Evolutionary conservation across 1,140 invertebrate species (phyloP), one percentile per base, ranked within the genome.

Genomic region (Listronotus bonariensis): DNA sequence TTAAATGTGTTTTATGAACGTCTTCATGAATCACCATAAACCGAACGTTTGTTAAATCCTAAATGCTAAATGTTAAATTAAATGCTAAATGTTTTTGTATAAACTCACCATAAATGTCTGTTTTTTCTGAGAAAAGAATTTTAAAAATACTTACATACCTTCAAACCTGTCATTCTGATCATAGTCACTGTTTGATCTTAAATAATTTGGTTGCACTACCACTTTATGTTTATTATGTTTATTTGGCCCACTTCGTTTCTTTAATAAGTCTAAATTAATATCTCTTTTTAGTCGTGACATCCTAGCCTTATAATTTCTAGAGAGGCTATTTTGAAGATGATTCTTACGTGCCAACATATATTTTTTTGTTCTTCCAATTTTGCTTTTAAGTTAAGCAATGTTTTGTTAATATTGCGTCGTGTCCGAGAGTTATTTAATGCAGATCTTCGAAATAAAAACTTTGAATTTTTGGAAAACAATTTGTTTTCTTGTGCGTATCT

Each of bases 241-340:
- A 43, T 0, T 41, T 41, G 20, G 42, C 15, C 26, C 18, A 6
- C 15, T 45, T 55, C 45, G 17, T 18, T 41, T 60, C 52, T 61
- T 55, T 15, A 72, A 46, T 41, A 72, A 54, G 26, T 70, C 71
- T 49, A 72, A 51, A 42, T 72, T 72, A 34, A 72, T 72, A 34
- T 71, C 71, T 20, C 69, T 56, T 51, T 66, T 71, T 6, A 45
- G 8, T 36, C 34, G 34, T 5, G 8, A 12, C 11, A 5, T 9
- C 17, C 1, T 26, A 26, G 11, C 31, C 26, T 36, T 32, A 53
- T 41, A 9, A 26, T 11, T 32, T 20, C n/a, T 15, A 15, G 11
- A n/a, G 9, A 40, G 32, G 4, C 32, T 52, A 14, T 52, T 14
- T 7, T 31, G 1, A 8, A 51, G 20, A 14, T 31, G 48, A 51